A percentile compares a stretch with the other conserved stretches of the same genome.
Conservation (phyloP, 1,140 invertebrate genomes). For the Dolichoris vasculosae region DNA sequence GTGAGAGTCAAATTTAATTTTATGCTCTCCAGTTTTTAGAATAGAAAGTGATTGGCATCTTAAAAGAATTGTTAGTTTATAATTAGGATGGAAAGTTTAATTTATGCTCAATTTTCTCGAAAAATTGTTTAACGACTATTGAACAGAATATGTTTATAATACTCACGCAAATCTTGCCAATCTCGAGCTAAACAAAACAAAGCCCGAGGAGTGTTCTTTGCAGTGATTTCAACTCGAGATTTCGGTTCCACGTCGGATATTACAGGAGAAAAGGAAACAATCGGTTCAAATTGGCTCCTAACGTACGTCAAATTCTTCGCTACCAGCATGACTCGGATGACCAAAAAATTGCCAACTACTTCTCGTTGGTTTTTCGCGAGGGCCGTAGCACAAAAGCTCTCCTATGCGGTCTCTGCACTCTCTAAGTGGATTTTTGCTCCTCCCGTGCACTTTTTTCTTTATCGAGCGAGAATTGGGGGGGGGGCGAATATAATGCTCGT, state of each 20-base stretch:
- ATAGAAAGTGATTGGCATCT: neutral
- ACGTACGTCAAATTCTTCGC: neutral
- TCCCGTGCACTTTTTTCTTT: neutral
- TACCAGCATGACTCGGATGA: neutral
- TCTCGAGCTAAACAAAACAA: no score
- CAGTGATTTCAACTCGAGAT: no score
- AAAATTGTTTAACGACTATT: no score
- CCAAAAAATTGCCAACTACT: neutral
- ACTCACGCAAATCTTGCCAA: no score
- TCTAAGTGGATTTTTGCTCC: neutral
- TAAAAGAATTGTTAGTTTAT: neutral
- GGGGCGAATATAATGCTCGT: neutral
- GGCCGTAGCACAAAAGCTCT: neutral
- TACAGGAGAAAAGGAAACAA: no score
- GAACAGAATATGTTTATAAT: no score
- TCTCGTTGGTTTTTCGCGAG: neutral
- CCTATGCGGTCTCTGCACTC: neutral
- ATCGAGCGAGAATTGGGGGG: neutral
- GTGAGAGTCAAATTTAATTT: neutral
- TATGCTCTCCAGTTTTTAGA: neutral
- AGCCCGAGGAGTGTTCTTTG: no score
- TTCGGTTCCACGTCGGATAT: no score
- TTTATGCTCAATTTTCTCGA: no score
- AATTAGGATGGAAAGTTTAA: no score
- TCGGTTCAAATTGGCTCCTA: neutral